Evolutionary conservation across 2,888 invertebrate genomes (phyloP).

Genomic region (Lasioglossum figueresi): DNA sequence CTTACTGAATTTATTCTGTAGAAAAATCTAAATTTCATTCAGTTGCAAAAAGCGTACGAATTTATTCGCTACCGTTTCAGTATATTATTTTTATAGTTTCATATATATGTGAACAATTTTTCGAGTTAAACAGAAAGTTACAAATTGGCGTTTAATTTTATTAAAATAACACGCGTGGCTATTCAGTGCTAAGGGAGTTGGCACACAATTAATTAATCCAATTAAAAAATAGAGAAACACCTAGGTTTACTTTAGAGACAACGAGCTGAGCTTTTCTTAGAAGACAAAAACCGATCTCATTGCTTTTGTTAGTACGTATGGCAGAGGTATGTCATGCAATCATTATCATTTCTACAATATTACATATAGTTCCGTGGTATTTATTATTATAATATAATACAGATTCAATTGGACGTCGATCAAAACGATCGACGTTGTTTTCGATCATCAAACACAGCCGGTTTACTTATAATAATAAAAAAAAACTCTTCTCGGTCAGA

Average conservation of each 20-base stretch:
- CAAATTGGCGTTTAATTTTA: neutral
- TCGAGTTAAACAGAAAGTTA: neutral
- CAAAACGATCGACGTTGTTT: conserved; percentile 31
- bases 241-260: conserved; percentile 5
- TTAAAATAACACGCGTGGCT: neutral
- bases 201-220: neutral
- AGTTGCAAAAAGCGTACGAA: neutral
- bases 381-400: conserved; percentile 61
- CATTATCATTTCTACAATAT: conserved; percentile 41
- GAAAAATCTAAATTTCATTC: neutral
- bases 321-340: conserved; percentile 65
- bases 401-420: conserved; percentile 42
- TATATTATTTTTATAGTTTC: conserved; percentile 5
- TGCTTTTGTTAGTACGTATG: conserved; percentile 63
- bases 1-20: neutral
- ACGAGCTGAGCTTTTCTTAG: conserved; percentile 44
- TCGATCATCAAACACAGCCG: conserved; percentile 66
- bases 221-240: neutral
- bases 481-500: conserved; percentile 63
- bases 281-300: conserved; percentile 32
- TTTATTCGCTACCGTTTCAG: neutral
- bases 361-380: conserved; percentile 36
- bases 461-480: conserved; percentile 54
- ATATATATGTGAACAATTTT: neutral
- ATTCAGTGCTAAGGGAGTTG: neutral